These are phyloP conservation scores for Toxotes chatareus DNA, from an alignment of 2,113 vertebrate genomes.

Conservation along the genomic window DNA sequence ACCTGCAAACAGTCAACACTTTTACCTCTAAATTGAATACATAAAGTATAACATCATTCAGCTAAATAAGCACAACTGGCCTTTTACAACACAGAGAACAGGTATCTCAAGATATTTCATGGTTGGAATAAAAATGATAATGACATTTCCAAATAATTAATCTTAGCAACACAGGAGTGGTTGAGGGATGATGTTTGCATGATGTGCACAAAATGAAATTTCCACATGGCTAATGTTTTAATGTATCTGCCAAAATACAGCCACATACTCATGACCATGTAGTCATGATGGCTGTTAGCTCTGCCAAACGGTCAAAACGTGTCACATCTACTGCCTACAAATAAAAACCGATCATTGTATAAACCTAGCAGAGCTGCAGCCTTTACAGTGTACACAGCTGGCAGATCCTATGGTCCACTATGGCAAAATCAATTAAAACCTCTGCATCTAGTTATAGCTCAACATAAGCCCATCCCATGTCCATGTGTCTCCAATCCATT, in stretches of 20 bases:
- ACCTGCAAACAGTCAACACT: neutral
- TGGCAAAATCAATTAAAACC: constrained; percentile 20
- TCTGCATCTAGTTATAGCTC: constrained; percentile 20
- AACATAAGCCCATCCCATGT: neutral
- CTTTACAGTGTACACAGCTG: too few relatives aligned
- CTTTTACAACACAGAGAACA: neutral
- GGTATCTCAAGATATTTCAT: neutral
- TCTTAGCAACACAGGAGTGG: neutral
- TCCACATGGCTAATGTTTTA: neutral
- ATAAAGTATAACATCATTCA: neutral
- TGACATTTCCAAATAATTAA: neutral
- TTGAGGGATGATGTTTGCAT: neutral
- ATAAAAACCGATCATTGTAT: neutral
- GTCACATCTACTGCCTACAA: neutral
- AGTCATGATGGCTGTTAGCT: neutral
- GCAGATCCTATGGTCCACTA: too few relatives aligned
- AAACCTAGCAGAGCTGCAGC: neutral
- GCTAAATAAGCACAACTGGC: neutral
- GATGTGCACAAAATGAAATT: neutral
- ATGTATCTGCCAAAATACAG: neutral
- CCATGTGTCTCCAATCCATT: neutral
- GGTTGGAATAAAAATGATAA: neutral
- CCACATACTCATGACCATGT: neutral
- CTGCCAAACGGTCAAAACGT: neutral
- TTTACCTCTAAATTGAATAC: neutral